Percentiles rank a stretch among this genome's conserved stretches.
phyloP scores from a whole-genome alignment of 2,113 vertebrate genomes.

The Morphnarchus princeps region DNA sequence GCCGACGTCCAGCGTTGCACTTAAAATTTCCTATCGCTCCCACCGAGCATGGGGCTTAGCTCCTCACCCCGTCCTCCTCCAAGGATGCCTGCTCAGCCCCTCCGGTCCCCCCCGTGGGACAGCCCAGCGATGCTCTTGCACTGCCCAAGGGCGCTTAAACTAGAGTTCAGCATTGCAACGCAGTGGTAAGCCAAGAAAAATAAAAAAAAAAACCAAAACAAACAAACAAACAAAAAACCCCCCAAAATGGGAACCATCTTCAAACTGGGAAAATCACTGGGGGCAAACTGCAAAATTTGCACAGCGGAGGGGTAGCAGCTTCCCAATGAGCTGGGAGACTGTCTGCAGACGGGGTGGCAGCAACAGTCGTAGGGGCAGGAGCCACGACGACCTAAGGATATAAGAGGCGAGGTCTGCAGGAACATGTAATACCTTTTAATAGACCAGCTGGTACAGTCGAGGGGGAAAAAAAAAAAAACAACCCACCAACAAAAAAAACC shows the following conservation, averaged over 20 bases:
- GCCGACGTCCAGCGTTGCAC: accelerated
- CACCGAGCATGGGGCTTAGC: background rate
- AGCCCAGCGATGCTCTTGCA: background rate
- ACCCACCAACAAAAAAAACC: no score
- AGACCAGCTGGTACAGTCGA: background rate
- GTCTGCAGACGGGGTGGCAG: background rate
- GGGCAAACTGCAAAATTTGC: background rate
- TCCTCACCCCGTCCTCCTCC: background rate
- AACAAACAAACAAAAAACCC: background rate
- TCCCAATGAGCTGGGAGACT: background rate
- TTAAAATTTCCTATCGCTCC: background rate
- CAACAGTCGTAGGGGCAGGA: background rate
- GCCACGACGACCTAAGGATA: background rate
- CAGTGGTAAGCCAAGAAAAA: background rate
- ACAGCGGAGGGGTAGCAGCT: background rate
- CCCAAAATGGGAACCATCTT: background rate
- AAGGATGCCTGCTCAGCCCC: background rate
- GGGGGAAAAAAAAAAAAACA: no score
- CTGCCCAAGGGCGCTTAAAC: background rate
- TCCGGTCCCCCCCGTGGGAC: accelerated
- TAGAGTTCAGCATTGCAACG: background rate
- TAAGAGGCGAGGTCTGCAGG: background rate
- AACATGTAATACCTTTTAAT: slow-evolving; percentile 8
- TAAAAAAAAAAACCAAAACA: no score
- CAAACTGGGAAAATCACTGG: no score